Base-by-base conservation (phyloP, 2,113 vertebrate species). In the Monopterus albus region DNA sequence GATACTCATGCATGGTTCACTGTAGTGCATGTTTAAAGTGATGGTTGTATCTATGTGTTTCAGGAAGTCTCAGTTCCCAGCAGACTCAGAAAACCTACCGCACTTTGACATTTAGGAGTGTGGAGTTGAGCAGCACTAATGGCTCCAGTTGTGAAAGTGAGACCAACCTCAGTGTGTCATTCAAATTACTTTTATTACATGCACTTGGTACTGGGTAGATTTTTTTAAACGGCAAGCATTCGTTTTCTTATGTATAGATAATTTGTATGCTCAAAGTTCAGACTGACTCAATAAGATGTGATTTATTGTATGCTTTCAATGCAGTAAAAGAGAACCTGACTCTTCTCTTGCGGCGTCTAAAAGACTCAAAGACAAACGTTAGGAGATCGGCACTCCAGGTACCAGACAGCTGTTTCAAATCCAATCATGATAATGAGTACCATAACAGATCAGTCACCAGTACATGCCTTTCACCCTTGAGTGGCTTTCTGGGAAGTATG, bases 311-410 rank as follows among this genome's bases (percentile, higher is more conserved):
- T 52, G 3, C 68, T 67, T 78, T 79, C 0, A 4, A 58, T 61
- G 21, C 65, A 97, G 96, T 91, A 25, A 94, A 89, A 53, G 92
- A 94, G 50, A 82, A 95, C 28, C 72, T 97, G 89, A 67, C 79
- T 31, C 91, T 95, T 73, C 92, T 99, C 52, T 92, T 93, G 25
- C 75, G 55, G 14, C 94, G 96, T 53, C 86, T 93, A 0, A 72
- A 82, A 14, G 95, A 98, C 50, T 89, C 95, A 38, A 98, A 96
- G 81, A 93, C 83, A 36, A 96, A 91, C 0, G 96, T 99, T 61
- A 94, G 98, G 84, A 99, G 96, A 81, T 94, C 95, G 4, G 96
- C 97, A 0, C 77, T 99, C 26, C 96, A 98, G 97, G 98, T 98
- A 84, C 31, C 20, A 17, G 4, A 39, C 7, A 4, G n/a, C 18